phyloP scores from a whole-genome alignment of 2,888 invertebrate genomes.

The Monoplex corrugatus region DNA sequence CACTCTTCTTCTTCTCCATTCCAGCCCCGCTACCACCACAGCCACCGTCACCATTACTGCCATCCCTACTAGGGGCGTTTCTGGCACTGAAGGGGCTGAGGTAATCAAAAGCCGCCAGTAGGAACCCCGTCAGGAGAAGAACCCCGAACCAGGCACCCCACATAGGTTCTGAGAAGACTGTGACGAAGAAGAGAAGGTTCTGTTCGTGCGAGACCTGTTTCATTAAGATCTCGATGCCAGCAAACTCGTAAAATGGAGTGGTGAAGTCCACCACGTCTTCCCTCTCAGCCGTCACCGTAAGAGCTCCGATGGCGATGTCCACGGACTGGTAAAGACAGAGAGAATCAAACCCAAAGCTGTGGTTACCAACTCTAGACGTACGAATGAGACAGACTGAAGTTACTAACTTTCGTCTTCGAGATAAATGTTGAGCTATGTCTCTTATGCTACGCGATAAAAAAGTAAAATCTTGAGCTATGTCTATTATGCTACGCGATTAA shows the following conservation, averaged over 20 bases:
- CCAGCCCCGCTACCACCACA: conserved; percentile 80
- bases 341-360: too few relatives aligned
- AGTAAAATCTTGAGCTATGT: too few relatives aligned
- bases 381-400: too few relatives aligned
- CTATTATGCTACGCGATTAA: too few relatives aligned
- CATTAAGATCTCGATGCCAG: conserved; percentile 94
- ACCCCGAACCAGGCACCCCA: conserved; percentile 91
- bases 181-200: conserved; percentile 96
- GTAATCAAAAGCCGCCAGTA: conserved; percentile 94
- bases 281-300: conserved; percentile 94
- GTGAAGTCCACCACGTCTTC: conserved; percentile 95
- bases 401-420: too few relatives aligned
- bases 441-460: too few relatives aligned
- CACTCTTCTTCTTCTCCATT: neutral
- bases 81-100: conserved; percentile 91
- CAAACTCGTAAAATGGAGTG: conserved; percentile 94
- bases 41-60: neutral
- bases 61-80: conserved; percentile 86
- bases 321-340: conserved; percentile 85
- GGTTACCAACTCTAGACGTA: too few relatives aligned
- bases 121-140: conserved; percentile 90
- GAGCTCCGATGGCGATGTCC: conserved; percentile 90
- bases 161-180: conserved; percentile 92
- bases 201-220: conserved; percentile 91
- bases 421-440: too few relatives aligned